Base-by-base conservation (phyloP, 2,888 invertebrate species). In the Acleris holmiana region DNA sequence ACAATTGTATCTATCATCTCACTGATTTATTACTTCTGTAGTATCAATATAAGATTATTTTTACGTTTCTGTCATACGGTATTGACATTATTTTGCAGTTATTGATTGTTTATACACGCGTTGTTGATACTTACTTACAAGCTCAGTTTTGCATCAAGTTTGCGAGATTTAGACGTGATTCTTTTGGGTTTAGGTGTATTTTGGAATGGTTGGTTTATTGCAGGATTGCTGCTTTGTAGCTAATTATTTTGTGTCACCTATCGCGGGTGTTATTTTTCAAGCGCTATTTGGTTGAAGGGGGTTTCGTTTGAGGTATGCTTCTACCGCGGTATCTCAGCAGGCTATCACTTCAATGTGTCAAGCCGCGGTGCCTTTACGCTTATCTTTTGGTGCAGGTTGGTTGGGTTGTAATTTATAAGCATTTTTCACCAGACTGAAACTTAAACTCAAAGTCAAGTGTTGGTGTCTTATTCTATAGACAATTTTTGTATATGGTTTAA, bases 311-410 rank as follows among this genome's bases (percentile, higher is more conserved):
- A 67, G 56, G 61, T 63, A 71, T 65, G 66, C 56, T 67, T 53
- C 51, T 56, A 60, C 59, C 50, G 53, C 71, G 50, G 71, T 83
- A 83, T 84, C 84, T 78, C 71, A 51, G 59, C 67, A 67, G 71
- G 73, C 71, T 85, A 86, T 88, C 85, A 70, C 69, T 65, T 80
- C 80, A 74, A 86, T 86, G 77, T 81, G 82, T 86, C 84, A 76
- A 66, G 82, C 76, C 76, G 75, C 79, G 78, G 84, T 81, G 79
- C 78, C 79, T 78, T 79, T 86, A 83, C 82, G 80, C 73, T 75
- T 73, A 84, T 82, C 82, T 81, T 83, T 85, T 82, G 81, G 83
- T 83, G 82, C 82, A 84, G 79, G 82, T 75, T 72, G 69, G 67
- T 69, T 67, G 71, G 68, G 73, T 74, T 71, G 50, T 74, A 70